Evolutionary conservation across 2,113 vertebrate species (phyloP), one percentile per base, ranked within the genome.

Genomic region (Percopsis transmontana): DNA sequence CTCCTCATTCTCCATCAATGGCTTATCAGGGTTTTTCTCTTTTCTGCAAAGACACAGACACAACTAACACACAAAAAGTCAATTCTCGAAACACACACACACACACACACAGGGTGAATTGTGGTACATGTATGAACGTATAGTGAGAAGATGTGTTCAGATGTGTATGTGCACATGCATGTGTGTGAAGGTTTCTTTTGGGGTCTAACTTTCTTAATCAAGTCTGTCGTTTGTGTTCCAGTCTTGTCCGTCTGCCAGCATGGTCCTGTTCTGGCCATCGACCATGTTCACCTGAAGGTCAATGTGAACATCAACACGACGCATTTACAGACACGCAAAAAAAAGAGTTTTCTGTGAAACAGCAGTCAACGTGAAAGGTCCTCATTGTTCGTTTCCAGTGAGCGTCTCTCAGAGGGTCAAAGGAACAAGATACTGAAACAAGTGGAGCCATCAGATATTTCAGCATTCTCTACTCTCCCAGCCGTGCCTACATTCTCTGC

Each of bases 401-500:
- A 88, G 77, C 86, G 72, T 68, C 76, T 70, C 72, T 67, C 72
- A 76, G 77, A 86, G 82, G 86, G 86, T 87, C 84, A 81, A 80
- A 88, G 86, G 81, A 82, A 79, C 76, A 73, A 77, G 76, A 81
- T 81, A 87, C 79, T 76, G 85, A 86, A 88, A 79, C 85, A 81
- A 86, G 86, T 50, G 79, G 82, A 83, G 79, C 72, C 79, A 68
- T 85, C 59, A 2, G 83, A 74, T 76, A 81, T 88, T 83, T 82
- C 80, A 82, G 68, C 75, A 70, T 77, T 81, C 80, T 77, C 70
- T 79, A 4, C 79, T 77, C 80, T 79, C 79, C 84, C 77, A 82
- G 81, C 81, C 77, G 81, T 90, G 85, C 85, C 88, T 84, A 82
- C 87, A 80, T 85, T 76, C 84, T 84, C 81, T 58, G 79, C 86